phyloP scores from a whole-genome alignment of 2,888 invertebrate species.

The Ennomos fuscantarius region DNA sequence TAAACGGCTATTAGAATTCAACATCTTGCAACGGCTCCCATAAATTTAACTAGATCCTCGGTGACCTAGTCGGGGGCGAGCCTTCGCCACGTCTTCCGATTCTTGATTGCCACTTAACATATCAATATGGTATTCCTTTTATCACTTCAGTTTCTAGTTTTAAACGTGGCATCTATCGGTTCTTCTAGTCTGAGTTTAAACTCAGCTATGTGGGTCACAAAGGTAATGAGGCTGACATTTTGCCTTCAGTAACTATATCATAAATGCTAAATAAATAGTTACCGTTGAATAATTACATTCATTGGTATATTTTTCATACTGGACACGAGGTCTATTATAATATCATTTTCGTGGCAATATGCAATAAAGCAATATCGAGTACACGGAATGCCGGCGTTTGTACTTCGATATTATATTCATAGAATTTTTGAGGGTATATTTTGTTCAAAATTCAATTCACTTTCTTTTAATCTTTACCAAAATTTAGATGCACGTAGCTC shows the following conservation, averaged over 20 bases:
- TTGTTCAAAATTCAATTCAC: background rate
- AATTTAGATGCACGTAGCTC: no score
- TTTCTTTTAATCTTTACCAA: no score
- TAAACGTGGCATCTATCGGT: no score
- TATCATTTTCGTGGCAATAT: slow-evolving; percentile 26
- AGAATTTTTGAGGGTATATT: slow-evolving; percentile 10
- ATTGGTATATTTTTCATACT: slow-evolving; percentile 22
- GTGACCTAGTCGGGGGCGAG: no score
- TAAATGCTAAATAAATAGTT: background rate
- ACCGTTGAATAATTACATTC: background rate
- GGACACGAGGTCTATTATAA: slow-evolving; percentile 23
- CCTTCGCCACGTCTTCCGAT: no score
- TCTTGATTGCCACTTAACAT: no score
- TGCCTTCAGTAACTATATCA: slow-evolving; percentile 8
- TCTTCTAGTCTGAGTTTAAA: slow-evolving; percentile 26
- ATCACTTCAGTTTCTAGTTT: no score
- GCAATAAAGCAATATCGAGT: slow-evolving; percentile 27
- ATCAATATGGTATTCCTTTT: no score
- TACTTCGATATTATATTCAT: slow-evolving; percentile 17
- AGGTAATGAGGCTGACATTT: slow-evolving; percentile 26
- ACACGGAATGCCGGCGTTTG: slow-evolving; percentile 14
- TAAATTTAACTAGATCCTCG: no score
- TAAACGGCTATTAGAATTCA: no score
- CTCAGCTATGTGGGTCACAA: slow-evolving; percentile 41
- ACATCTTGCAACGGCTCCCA: no score